phyloP scores from a whole-genome alignment of 2,113 vertebrate species.

The Psephotus haematonotus region DNA sequence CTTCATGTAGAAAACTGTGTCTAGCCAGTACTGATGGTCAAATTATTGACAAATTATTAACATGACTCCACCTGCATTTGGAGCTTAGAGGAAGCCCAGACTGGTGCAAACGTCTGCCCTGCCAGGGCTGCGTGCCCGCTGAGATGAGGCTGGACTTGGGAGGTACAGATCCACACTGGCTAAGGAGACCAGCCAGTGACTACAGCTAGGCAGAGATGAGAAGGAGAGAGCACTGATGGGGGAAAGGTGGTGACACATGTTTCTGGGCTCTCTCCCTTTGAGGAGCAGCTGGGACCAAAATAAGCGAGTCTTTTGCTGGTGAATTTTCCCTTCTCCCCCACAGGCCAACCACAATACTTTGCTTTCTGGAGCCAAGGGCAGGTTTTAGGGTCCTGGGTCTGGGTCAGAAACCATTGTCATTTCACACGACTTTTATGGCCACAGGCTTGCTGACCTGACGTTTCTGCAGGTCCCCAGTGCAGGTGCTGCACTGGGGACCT shows the following conservation, averaged over 20 bases:
- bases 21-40: not conserved
- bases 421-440: accelerated
- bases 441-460: not conserved
- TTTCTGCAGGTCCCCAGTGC: not conserved
- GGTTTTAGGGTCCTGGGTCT: not conserved
- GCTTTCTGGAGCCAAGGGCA: accelerated
- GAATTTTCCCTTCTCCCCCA: not conserved
- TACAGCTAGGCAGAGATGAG: not conserved
- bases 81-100: not conserved
- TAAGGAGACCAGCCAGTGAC: not conserved
- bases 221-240: accelerated
- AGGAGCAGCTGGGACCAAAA: not conserved
- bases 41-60: not conserved
- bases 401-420: not conserved
- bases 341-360: not conserved
- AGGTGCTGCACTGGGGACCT: not conserved
- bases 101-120: not conserved
- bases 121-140: not conserved
- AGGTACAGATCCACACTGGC: not conserved
- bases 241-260: not conserved
- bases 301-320: not conserved
- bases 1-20: not conserved
- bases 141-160: not conserved
- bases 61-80: not conserved
- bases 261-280: not conserved